Conservation (phyloP, 2,113 vertebrate species). For the Platysteira castanea region DNA sequence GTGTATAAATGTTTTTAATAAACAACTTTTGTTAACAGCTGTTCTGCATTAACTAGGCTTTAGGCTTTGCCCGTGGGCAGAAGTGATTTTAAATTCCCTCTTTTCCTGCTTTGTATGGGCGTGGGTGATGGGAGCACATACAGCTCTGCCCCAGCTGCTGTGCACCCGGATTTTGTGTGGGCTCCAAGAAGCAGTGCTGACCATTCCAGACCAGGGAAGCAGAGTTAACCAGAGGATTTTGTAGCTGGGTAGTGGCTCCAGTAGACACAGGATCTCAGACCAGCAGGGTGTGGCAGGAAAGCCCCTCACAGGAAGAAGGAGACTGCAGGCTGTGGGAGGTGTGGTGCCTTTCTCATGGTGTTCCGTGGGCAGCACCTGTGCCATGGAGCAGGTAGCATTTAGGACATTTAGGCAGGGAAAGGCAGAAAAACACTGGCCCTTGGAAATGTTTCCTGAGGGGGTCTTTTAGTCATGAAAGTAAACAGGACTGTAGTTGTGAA, state of each 20-base stretch:
- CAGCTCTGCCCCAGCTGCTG: neutral
- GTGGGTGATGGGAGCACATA: neutral
- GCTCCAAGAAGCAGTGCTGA: neutral
- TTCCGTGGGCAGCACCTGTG: neutral
- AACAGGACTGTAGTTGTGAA: neutral
- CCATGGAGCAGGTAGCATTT: neutral
- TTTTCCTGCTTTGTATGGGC: neutral
- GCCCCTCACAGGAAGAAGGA: neutral
- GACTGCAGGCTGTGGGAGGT: neutral
- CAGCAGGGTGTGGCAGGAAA: neutral
- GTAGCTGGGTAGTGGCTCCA: neutral
- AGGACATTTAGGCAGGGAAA: neutral
- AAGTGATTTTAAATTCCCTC: neutral
- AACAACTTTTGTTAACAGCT: neutral
- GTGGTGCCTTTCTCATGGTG: neutral
- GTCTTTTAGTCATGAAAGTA: neutral
- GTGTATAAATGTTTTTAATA: neutral
- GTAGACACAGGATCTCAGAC: fast-evolving
- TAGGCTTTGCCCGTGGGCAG: neutral
- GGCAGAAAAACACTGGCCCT: neutral
- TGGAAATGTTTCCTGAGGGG: neutral
- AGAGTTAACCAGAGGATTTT: neutral
- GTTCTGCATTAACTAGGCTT: neutral
- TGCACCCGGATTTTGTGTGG: neutral
- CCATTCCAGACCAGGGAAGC: fast-evolving